A percentile compares a stretch with the other conserved stretches of the same genome.
Evolutionary conservation across 2,888 invertebrate genomes (phyloP).

Genomic region (Monopis laevigella): DNA sequence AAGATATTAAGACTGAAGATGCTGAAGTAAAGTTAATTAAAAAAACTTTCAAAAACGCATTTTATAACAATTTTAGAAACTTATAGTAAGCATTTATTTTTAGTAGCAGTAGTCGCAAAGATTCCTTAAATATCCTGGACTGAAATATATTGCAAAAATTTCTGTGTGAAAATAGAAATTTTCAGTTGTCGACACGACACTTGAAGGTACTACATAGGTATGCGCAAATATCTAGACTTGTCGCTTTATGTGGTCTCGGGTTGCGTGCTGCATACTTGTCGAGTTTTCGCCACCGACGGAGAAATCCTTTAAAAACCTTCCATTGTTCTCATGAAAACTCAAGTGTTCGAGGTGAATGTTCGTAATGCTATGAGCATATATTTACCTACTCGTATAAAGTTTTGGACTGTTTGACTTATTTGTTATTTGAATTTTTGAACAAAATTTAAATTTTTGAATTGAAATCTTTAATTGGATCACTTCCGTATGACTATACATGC

Average conservation of each 20-base stretch:
- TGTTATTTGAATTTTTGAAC: no score
- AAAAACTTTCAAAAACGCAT: no score
- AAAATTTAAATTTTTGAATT: no score
- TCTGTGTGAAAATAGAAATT: neutral
- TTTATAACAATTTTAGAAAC: no score
- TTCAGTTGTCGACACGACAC: neutral
- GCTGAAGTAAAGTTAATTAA: no score
- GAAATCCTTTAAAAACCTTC: slow-evolving; percentile 14
- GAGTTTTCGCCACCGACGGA: slow-evolving; percentile 6
- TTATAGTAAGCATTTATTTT: neutral
- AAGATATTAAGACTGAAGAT: no score
- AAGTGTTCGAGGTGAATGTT: slow-evolving; percentile 2
- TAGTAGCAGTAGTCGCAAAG: neutral
- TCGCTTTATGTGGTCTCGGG: slow-evolving; percentile 2
- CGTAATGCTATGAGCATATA: neutral
- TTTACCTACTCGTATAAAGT: no score
- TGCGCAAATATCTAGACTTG: neutral
- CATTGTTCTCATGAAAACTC: slow-evolving; percentile 9
- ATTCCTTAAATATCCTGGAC: neutral
- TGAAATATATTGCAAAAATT: neutral
- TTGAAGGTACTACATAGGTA: neutral
- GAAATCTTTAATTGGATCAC: no score
- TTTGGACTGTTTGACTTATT: no score
- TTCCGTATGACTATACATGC: no score
- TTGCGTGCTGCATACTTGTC: slow-evolving; percentile 12